Conservation (phyloP, 30 jellyfish, hydroid and myxozoan genomes). For the Aurelia aurita complex sp. Pacific region DNA sequence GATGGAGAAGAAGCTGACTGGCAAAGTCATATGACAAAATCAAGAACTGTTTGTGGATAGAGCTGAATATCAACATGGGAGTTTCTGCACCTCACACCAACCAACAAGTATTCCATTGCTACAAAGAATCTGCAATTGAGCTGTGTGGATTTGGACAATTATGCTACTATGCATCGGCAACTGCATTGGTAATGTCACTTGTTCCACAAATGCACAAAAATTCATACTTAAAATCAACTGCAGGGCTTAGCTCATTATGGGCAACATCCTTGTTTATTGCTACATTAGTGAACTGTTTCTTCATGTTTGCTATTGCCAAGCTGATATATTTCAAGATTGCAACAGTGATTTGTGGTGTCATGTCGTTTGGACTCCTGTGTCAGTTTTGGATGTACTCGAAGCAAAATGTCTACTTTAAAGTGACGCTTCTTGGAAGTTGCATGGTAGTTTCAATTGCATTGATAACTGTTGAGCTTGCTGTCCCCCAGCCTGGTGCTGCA, state of each 20-base stretch:
- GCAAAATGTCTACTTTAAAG: constrained; percentile 32
- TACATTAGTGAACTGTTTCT: constrained; percentile 32
- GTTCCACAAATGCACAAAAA: constrained; percentile 58
- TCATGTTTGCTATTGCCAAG: constrained; percentile 22
- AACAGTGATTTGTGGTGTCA: constrained; percentile 6
- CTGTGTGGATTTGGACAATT: constrained; percentile 38
- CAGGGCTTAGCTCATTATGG: constrained; percentile 48
- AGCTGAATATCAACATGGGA: background rate
- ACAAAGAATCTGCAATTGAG: constrained; percentile 5
- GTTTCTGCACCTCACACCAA: no score
- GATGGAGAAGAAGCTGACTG: no score
- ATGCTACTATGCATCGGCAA: constrained; percentile 37
- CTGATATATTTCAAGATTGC: constrained; percentile 32
- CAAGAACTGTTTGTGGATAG: background rate
- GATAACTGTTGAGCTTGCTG: constrained; percentile 44
- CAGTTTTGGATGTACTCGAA: constrained; percentile 67
- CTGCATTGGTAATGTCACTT: constrained; percentile 26
- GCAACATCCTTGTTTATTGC: constrained; percentile 43
- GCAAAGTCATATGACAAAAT: no score
- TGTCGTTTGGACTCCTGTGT: constrained; percentile 11
- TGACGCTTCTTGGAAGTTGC: constrained; percentile 36
- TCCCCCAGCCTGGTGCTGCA: constrained; percentile 27
- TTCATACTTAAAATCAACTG: constrained; percentile 31
- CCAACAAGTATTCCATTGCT: constrained; percentile 4
- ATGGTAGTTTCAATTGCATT: constrained; percentile 49